A percentile compares a stretch with the other conserved stretches of the same genome.
Conservation (phyloP, 2,797 vertebrate species). For the Argya squamiceps region DNA sequence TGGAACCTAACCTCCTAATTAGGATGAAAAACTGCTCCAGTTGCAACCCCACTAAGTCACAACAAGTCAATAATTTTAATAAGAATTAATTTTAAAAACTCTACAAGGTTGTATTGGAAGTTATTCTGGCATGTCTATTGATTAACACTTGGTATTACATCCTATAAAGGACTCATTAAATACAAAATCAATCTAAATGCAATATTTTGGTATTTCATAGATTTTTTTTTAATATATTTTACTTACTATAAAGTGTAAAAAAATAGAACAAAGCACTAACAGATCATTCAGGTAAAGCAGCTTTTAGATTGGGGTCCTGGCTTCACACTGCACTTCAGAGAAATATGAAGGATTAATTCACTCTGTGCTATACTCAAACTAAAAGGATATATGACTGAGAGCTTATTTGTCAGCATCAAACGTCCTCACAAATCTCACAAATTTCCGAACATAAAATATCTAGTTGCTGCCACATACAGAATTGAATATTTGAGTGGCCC, state of each 20-base stretch:
- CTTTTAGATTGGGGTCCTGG: neutral
- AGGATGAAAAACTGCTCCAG: slow-evolving; percentile 78
- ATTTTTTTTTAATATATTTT: slow-evolving; percentile 45
- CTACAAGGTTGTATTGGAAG: slow-evolving; percentile 89
- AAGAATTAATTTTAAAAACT: slow-evolving; percentile 89
- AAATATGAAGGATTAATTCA: neutral
- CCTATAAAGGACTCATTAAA: slow-evolving; percentile 90
- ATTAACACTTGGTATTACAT: slow-evolving; percentile 94
- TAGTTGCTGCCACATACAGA: neutral
- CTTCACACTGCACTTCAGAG: neutral
- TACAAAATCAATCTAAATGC: slow-evolving; percentile 82
- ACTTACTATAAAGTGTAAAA: neutral
- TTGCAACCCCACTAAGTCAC: slow-evolving; percentile 75
- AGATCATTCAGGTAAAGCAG: neutral
- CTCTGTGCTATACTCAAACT: neutral
- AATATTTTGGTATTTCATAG: slow-evolving; percentile 75
- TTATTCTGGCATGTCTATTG: slow-evolving; percentile 88
- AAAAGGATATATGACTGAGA: neutral
- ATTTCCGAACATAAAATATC: neutral
- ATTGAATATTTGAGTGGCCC: neutral
- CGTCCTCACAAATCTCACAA: neutral
- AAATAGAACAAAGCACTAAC: neutral
- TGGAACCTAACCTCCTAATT: slow-evolving; percentile 83
- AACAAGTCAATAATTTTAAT: slow-evolving; percentile 90
- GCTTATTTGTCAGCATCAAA: neutral